Conservation (phyloP, 2,797 vertebrate genomes). For the Pipistrellus pygmaeus region DNA sequence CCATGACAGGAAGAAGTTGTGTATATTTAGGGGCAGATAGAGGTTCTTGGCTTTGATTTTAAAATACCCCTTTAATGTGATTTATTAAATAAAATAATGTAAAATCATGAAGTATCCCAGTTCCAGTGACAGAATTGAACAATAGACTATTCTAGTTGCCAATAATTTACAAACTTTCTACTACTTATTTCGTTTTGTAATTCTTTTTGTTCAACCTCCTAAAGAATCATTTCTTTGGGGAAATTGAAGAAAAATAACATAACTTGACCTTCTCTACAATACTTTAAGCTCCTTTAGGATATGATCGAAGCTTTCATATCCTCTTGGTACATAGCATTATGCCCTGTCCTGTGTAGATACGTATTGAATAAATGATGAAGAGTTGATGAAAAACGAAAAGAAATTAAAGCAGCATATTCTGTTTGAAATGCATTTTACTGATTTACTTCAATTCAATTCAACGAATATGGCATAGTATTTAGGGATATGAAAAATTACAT, state of each 20-base stretch:
- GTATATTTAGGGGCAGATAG: neutral
- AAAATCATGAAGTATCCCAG: neutral
- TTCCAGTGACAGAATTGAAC: neutral
- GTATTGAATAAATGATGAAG: neutral
- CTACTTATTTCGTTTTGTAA: neutral
- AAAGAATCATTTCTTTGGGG: neutral
- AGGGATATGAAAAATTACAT: neutral
- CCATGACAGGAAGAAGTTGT: neutral
- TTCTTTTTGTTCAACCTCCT: neutral
- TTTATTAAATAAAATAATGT: neutral
- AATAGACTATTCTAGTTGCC: neutral
- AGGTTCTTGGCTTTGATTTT: neutral
- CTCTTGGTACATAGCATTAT: neutral
- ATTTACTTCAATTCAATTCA: neutral
- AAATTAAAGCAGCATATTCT: slow-evolving; percentile 9
- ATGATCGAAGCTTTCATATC: neutral
- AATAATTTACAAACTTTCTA: neutral
- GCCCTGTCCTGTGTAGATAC: neutral
- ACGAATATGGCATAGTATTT: neutral
- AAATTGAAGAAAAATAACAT: neutral
- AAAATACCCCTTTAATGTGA: neutral
- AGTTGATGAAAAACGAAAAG: neutral
- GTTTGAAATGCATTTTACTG: neutral
- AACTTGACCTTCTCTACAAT: slow-evolving; percentile 7
- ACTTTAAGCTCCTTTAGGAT: neutral